Conservation (phyloP, 64 coral and sea anemone genomes). For the Montipora cactus region DNA sequence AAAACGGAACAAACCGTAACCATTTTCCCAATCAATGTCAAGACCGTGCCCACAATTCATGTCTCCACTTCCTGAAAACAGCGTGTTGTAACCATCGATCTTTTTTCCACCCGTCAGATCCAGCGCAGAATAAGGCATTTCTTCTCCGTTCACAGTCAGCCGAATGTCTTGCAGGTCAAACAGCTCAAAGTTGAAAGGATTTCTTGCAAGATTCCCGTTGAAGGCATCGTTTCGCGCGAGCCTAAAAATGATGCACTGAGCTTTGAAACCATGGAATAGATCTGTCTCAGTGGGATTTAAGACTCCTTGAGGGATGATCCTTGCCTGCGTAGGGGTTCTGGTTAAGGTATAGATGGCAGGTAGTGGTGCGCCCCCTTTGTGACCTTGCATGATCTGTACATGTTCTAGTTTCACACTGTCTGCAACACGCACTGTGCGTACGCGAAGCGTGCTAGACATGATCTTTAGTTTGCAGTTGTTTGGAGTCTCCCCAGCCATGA, state of each 20-base stretch:
- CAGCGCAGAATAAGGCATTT: too few relatives aligned
- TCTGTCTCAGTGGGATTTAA: background rate
- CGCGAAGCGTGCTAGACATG: background rate
- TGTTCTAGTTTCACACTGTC: constrained; percentile 3
- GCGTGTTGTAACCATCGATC: too few relatives aligned
- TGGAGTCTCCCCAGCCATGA: background rate
- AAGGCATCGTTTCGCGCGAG: background rate
- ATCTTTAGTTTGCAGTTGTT: background rate
- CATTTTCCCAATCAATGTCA: background rate
- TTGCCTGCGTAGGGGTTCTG: background rate
- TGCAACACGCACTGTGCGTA: background rate
- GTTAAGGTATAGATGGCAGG: background rate
- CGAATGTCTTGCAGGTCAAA: too few relatives aligned
- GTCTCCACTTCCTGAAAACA: constrained; percentile 19
- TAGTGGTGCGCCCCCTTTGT: background rate
- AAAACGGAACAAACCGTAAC: too few relatives aligned
- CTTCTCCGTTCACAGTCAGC: too few relatives aligned
- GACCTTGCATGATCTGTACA: background rate
- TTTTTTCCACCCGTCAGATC: too few relatives aligned
- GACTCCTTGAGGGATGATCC: background rate
- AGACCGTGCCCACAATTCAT: constrained; percentile 28
- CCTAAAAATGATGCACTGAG: constrained; percentile 21
- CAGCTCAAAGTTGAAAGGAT: background rate
- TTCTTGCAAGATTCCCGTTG: too few relatives aligned
- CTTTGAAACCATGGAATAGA: background rate